Percentiles rank a stretch among this genome's conserved stretches.
Conservation (phyloP, 2,797 vertebrate genomes). For the Cossypha niveicapilla region DNA sequence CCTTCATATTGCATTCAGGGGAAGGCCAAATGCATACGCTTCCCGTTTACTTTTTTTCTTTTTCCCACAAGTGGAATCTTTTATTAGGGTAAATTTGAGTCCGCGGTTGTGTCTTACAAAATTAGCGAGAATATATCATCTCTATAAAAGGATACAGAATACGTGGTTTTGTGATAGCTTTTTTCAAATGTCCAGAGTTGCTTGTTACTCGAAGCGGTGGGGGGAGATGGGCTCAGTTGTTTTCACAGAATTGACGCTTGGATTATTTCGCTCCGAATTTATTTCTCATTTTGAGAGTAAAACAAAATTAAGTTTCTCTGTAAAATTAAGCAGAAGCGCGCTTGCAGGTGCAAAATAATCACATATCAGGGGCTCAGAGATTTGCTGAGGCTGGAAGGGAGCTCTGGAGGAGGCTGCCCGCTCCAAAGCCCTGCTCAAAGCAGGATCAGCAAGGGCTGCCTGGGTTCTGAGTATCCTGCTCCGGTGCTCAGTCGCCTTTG, state of each 20-base stretch:
- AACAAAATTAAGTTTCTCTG: not conserved
- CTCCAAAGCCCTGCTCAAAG: not conserved
- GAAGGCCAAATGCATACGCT: not conserved
- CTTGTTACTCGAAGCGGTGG: rapidly evolving
- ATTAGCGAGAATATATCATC: not conserved
- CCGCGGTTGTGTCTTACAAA: not conserved
- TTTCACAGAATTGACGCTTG: not conserved
- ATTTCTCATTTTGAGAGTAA: not conserved
- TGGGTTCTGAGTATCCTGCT: not conserved
- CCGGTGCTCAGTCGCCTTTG: not conserved
- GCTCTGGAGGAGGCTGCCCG: not conserved
- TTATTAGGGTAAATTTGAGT: not conserved
- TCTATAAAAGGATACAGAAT: not conserved
- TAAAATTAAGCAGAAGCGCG: not conserved
- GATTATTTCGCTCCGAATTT: not conserved
- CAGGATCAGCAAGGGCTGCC: not conserved
- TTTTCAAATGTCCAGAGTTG: not conserved
- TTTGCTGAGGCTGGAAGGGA: not conserved
- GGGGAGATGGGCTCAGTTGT: rapidly evolving
- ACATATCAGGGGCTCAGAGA: rapidly evolving
- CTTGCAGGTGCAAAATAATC: not conserved
- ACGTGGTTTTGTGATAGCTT: not conserved
- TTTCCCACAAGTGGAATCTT: not conserved
- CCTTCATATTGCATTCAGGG: rapidly evolving
- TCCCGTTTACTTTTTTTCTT: not conserved